Evolutionary conservation across 2,888 invertebrate species (phyloP), one percentile per base, ranked within the genome.

Genomic region (Chirona hameri): DNA sequence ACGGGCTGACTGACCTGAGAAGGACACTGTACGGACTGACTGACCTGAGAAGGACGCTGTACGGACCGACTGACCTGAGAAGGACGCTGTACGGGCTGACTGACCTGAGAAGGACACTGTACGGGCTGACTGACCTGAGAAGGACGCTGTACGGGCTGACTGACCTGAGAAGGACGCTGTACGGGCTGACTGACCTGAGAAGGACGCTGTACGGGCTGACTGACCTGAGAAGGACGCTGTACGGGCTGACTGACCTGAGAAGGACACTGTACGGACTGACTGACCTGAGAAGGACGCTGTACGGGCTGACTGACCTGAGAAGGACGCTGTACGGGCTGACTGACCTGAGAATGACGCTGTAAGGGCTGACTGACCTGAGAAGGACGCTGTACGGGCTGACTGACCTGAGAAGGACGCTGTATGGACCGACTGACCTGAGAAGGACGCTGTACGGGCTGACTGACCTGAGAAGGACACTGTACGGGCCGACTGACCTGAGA

Each of bases 211-310:
- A 39, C 39, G 39, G 39, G 7, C 39, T 15, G 4, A 57, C 57
- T 9, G 18, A 57, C 18, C 57, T 57, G 15, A 21, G 57, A 15
- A 57, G 57, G 57, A 57, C 57, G 57, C 21, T 21, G 57, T 21
- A 15, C 57, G 15, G 15, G 18, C 15, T 57, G 55, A 57, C 15
- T 21, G 57, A 15, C 57, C 39, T 57, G 15, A n/a, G 31, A 39
- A 39, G 39, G 39, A 39, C 39, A 7, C 39, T 39, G 39, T 39
- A 39, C 39, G 39, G 52, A 52, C 15, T 52, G 10, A 65, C 65
- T 65, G 65, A 76, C 76, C 76, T 76, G 24, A 76, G 76, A 39
- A 76, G 76, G 10, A 76, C 46, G 24, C 76, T 46, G 76, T 76
- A 76, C 27, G 76, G 76, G 24, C 76, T 76, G 46, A 39, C 39